These are phyloP conservation scores for Corydoras sp. DNA, from an alignment of 2,113 vertebrate species.

Conservation along the genomic window DNA sequence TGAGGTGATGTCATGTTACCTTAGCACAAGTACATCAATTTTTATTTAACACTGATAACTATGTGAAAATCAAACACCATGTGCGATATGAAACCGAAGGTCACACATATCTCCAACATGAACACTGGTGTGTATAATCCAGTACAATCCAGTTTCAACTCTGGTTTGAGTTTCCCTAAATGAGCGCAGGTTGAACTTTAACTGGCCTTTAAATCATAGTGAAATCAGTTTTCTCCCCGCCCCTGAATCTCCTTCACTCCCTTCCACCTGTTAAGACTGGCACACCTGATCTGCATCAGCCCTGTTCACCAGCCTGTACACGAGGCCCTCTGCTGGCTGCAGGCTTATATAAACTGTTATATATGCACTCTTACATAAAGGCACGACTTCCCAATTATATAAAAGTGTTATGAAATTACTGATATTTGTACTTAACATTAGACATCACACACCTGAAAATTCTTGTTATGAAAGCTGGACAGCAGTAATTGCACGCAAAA, in stretches of 20 bases:
- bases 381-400: not conserved
- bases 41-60: too few species aligned
- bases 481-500: too few species aligned
- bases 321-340: conserved; percentile 1
- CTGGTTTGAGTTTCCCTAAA: not conserved
- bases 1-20: too few species aligned
- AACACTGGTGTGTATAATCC: not conserved
- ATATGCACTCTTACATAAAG: not conserved
- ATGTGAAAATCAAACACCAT: too few species aligned
- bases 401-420: not conserved
- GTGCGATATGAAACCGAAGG: too few species aligned
- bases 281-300: not conserved
- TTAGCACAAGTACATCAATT: too few species aligned
- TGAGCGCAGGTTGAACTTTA: not conserved
- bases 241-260: not conserved
- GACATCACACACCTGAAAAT: not conserved
- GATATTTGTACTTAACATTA: not conserved
- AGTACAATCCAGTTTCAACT: not conserved
- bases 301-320: not conserved
- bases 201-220: not conserved
- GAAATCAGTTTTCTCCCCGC: not conserved
- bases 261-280: not conserved
- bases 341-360: not conserved
- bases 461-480: too few species aligned
- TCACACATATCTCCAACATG: too few species aligned